Evolutionary conservation across 1,140 invertebrate genomes (phyloP).

Genomic region (Bombus sibiricus): DNA sequence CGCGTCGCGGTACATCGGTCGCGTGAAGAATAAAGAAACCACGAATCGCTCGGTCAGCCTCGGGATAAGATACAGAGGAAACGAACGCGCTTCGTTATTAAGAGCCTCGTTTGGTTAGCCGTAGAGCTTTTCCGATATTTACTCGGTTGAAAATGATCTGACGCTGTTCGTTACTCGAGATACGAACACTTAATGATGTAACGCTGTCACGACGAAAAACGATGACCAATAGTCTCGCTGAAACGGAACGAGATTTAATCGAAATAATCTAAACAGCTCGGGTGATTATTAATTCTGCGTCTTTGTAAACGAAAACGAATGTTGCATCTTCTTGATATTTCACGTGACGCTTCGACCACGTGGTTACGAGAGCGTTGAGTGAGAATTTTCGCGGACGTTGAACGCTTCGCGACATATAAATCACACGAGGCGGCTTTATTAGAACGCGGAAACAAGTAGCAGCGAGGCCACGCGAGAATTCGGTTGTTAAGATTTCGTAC

Average conservation of each 20-base stretch:
- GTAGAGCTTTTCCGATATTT: not conserved
- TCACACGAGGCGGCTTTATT: constrained; percentile 39
- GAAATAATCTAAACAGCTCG: not conserved
- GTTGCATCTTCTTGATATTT: no score
- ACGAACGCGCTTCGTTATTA: not conserved
- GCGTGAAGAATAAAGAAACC: not conserved
- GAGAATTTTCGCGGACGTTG: not conserved
- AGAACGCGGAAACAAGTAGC: constrained; percentile 37
- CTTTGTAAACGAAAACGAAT: no score
- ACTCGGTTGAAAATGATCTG: not conserved
- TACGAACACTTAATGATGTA: not conserved
- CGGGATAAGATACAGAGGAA: no score
- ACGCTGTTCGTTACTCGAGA: not conserved
- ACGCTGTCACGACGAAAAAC: not conserved
- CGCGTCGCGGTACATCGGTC: constrained; percentile 10
- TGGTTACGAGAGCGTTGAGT: no score
- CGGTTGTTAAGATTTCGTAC: constrained; percentile 65
- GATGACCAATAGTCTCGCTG: not conserved
- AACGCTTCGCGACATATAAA: constrained; percentile 19
- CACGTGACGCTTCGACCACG: no score
- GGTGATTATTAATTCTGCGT: no score
- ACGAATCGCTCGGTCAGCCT: no score
- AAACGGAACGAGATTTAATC: constrained; percentile 1
- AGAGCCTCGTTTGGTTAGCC: not conserved
- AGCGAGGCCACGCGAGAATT: constrained; percentile 40